A percentile compares a stretch with the other conserved stretches of the same genome.
Evolutionary conservation across 2,888 invertebrate genomes (phyloP).

Genomic region (Xestia rhomboidea): DNA sequence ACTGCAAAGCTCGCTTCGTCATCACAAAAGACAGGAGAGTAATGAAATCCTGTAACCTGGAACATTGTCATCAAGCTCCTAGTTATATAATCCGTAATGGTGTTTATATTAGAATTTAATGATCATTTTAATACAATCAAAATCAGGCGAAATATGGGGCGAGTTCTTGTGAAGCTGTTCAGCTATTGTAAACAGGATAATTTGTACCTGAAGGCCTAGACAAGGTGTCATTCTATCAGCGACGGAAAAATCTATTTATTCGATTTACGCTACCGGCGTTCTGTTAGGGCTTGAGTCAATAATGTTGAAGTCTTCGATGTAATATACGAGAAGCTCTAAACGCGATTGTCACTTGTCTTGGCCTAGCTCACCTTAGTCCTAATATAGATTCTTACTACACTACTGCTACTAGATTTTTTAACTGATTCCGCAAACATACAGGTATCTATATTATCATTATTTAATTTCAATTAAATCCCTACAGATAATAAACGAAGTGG

Average conservation of each 20-base stretch:
- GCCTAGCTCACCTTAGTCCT: neutral
- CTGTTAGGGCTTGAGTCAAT: neutral
- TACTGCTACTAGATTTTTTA: too few relatives aligned
- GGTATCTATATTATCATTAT: too few relatives aligned
- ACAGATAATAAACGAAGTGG: too few relatives aligned
- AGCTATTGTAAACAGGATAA: neutral
- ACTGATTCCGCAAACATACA: too few relatives aligned
- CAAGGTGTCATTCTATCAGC: neutral
- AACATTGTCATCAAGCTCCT: conserved; percentile 20
- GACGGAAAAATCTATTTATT: neutral
- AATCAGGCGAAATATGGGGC: neutral
- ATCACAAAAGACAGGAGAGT: conserved; percentile 16
- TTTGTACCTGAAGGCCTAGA: neutral
- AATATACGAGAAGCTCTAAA: neutral
- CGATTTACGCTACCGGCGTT: neutral
- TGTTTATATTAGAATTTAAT: conserved; percentile 8
- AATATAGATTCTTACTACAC: neutral
- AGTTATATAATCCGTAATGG: conserved; percentile 17
- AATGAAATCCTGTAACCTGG: conserved; percentile 5
- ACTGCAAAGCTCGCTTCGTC: conserved; percentile 37
- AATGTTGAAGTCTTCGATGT: neutral
- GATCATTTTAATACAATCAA: neutral
- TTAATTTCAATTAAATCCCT: too few relatives aligned
- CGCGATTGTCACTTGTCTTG: neutral
- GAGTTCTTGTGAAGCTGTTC: too few relatives aligned